These are phyloP conservation scores for Creontiades dilutus DNA, from an alignment of 2,888 invertebrate species.

Conservation along the genomic window DNA sequence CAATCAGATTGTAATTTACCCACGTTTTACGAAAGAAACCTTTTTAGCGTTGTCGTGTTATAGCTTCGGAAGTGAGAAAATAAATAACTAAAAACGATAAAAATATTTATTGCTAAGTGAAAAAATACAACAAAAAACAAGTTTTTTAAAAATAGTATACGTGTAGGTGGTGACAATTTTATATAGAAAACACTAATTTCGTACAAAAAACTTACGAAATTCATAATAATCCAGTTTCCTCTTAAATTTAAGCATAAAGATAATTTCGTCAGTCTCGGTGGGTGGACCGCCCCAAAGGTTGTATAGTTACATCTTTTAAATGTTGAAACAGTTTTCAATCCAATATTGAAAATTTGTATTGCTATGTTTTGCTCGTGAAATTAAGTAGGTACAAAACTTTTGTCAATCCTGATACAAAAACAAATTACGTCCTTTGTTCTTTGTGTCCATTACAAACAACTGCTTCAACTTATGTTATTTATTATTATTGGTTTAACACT, in stretches of 20 bases:
- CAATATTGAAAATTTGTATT: too few species aligned
- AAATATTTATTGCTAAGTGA: background rate
- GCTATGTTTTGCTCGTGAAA: too few species aligned
- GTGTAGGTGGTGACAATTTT: background rate
- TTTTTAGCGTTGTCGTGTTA: background rate
- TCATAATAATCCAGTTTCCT: background rate
- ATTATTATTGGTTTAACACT: too few species aligned
- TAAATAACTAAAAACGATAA: background rate
- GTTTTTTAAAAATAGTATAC: too few species aligned
- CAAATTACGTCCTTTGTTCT: too few species aligned
- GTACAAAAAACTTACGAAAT: background rate
- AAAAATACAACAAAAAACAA: background rate
- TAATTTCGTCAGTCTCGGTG: constrained; percentile 12
- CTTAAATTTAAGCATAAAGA: background rate
- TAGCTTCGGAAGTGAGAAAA: background rate
- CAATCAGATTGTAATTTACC: too few species aligned
- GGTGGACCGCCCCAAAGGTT: background rate
- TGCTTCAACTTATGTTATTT: too few species aligned
- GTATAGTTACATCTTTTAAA: background rate
- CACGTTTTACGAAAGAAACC: background rate
- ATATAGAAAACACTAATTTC: background rate
- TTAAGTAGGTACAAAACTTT: too few species aligned
- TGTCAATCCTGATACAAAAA: too few species aligned
- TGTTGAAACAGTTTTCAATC: too few species aligned
- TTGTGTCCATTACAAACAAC: too few species aligned